Conservation (phyloP, 2,113 vertebrate species). For the Macaca fascicularis region DNA sequence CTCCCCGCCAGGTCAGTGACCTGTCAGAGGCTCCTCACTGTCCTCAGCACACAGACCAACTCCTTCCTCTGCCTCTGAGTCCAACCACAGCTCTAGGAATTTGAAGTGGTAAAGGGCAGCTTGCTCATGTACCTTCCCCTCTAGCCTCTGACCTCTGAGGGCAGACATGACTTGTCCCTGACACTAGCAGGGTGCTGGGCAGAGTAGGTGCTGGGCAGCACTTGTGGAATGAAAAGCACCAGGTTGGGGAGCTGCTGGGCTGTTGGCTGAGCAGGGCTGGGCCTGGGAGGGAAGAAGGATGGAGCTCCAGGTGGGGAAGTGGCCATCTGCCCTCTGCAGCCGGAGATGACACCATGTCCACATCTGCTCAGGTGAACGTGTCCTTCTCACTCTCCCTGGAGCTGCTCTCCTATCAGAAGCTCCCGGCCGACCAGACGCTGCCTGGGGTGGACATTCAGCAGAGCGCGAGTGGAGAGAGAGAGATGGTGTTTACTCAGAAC, state of each 20-base stretch:
- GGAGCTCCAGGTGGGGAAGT: background rate
- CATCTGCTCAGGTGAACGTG: constrained; percentile 88
- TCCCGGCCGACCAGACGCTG: constrained; percentile 81
- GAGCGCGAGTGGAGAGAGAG: constrained; percentile 79
- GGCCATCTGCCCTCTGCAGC: background rate
- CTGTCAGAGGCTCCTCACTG: background rate
- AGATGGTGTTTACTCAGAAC: constrained; percentile 86
- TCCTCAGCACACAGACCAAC: background rate
- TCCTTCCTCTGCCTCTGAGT: background rate
- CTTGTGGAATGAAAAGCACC: too few species aligned
- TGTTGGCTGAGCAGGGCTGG: background rate
- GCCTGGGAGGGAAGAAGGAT: background rate
- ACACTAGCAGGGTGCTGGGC: fast-evolving
- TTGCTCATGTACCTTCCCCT: background rate
- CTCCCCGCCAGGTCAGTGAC: background rate
- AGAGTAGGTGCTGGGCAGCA: background rate
- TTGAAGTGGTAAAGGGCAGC: fast-evolving
- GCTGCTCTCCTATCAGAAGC: constrained; percentile 85
- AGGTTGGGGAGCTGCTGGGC: background rate
- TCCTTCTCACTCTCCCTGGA: constrained; percentile 89
- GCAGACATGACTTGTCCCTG: background rate
- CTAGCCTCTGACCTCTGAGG: background rate
- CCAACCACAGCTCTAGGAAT: background rate
- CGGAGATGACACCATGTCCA: fast-evolving
- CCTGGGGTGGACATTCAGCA: constrained; percentile 82